These are phyloP conservation scores for Panagrolaimus sp. DNA, from an alignment of 1,140 invertebrate species.

Conservation along the genomic window DNA sequence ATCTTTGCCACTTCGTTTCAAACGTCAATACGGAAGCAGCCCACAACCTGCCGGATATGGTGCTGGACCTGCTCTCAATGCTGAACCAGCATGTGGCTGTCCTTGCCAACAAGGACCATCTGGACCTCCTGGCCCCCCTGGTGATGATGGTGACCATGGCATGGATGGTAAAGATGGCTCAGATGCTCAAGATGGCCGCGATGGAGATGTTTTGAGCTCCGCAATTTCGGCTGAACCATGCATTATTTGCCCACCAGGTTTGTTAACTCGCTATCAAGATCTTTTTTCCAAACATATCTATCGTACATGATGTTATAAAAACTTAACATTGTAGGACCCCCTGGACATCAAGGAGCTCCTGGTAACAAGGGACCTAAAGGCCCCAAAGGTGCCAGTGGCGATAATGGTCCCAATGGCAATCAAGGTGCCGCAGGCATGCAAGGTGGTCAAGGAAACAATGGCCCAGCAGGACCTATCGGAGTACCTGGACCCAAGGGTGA, in stretches of 20 bases:
- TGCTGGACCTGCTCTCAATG: conserved; percentile 27
- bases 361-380: conserved; percentile 58
- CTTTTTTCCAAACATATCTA: conserved; percentile 2
- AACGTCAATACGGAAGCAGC: conserved; percentile 47
- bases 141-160: conserved; percentile 41
- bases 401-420: conserved; percentile 48
- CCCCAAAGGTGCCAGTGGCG: conserved; percentile 52
- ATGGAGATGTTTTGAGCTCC: conserved; percentile 42
- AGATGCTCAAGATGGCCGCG: conserved; percentile 46
- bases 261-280: conserved; percentile 41
- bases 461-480: conserved; percentile 31
- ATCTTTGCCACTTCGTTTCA: conserved; percentile 31
- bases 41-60: conserved; percentile 35
- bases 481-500: conserved; percentile 35
- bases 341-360: conserved; percentile 37
- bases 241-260: conserved; percentile 57
- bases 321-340: background rate
- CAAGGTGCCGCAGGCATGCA: conserved; percentile 49
- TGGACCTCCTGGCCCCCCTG: conserved; percentile 38
- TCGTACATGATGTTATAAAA: no score
- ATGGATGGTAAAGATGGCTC: conserved; percentile 47
- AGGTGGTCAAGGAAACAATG: conserved; percentile 36
- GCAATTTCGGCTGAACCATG: conserved; percentile 55
- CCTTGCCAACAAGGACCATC: conserved; percentile 55
- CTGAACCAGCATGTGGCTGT: conserved; percentile 34